Evolutionary conservation across 2,888 invertebrate species (phyloP).

Genomic region (Palloptera scutellata): DNA sequence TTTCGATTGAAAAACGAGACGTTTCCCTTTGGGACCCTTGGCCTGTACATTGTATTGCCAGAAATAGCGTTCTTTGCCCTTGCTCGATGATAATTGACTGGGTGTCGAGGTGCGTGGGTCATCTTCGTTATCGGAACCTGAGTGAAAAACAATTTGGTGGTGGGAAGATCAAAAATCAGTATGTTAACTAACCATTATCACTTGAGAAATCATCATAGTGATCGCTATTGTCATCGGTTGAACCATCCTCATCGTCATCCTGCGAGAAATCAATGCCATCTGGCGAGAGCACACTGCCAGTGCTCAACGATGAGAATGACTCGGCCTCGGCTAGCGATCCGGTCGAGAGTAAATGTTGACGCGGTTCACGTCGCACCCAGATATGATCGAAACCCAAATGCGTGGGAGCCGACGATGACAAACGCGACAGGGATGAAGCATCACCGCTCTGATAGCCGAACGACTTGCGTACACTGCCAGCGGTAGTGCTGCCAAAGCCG

Average conservation of each 20-base stretch:
- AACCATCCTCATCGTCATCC: constrained; percentile 81
- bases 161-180: too few species aligned
- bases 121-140: constrained; percentile 60
- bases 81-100: constrained; percentile 54
- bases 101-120: constrained; percentile 55
- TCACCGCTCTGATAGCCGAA: constrained; percentile 51
- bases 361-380: constrained; percentile 87
- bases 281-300: constrained; percentile 84
- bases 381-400: constrained; percentile 81
- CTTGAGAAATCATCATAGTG: constrained; percentile 87
- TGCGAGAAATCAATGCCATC: constrained; percentile 81
- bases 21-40: constrained; percentile 95
- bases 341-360: constrained; percentile 85
- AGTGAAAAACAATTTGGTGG: too few species aligned
- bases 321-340: constrained; percentile 86
- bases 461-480: constrained; percentile 52
- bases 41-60: constrained; percentile 99
- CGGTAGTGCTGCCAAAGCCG: constrained; percentile 55
- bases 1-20: constrained; percentile 83
- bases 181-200: constrained; percentile 75
- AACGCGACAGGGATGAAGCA: constrained; percentile 66
- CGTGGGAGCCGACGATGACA: constrained; percentile 88
- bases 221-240: constrained; percentile 85
- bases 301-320: constrained; percentile 83
- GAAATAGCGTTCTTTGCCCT: constrained; percentile 86